These are phyloP conservation scores for Diachrysia chrysitis DNA, from an alignment of 2,888 invertebrate species.

Conservation along the genomic window DNA sequence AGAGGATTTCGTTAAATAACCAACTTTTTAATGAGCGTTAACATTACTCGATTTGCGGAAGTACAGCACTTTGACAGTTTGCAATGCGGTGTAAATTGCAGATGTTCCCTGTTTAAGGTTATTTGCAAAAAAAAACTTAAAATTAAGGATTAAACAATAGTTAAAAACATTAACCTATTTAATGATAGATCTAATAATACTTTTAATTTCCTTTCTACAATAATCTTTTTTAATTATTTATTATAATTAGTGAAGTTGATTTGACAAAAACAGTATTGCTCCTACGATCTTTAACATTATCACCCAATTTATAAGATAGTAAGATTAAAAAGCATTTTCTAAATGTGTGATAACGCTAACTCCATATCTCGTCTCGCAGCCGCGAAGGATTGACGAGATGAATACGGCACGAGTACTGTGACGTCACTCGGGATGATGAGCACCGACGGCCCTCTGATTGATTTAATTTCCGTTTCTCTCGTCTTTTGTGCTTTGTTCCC, in stretches of 20 bases:
- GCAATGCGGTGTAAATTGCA: background rate
- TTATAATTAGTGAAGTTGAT: no score
- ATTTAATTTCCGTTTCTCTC: slow-evolving; percentile 63
- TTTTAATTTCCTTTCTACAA: no score
- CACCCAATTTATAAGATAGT: background rate
- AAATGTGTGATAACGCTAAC: background rate
- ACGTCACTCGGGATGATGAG: slow-evolving; percentile 38
- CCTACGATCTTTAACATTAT: no score
- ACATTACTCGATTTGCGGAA: slow-evolving; percentile 29
- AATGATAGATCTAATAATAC: no score
- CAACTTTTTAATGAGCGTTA: slow-evolving; percentile 50
- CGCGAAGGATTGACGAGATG: slow-evolving; percentile 31
- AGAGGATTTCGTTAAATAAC: slow-evolving; percentile 52
- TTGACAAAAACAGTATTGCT: background rate
- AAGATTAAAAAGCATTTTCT: background rate
- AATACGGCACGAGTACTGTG: slow-evolving; percentile 42
- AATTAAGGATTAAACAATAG: no score
- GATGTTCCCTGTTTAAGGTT: background rate
- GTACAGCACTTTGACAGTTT: slow-evolving; percentile 20
- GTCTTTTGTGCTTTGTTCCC: slow-evolving; percentile 40
- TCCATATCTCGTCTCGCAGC: background rate
- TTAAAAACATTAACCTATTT: no score
- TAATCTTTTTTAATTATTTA: no score
- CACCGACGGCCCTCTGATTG: slow-evolving; percentile 54
- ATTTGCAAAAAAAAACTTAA: no score